Conservation (phyloP, 2,113 vertebrate species). For the Dromas ardeola region DNA sequence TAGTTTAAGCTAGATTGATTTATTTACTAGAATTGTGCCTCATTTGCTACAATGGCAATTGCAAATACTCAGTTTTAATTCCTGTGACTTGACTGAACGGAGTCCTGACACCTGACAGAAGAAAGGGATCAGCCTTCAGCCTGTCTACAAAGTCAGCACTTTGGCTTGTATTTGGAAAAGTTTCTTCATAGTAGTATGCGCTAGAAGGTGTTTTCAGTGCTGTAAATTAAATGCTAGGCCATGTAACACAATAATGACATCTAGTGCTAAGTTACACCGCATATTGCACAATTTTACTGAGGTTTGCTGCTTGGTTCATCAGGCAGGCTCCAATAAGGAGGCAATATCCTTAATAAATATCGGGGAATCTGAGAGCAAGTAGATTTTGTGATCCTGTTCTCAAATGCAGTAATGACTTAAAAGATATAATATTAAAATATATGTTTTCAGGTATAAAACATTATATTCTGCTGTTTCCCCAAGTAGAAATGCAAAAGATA, state of each 20-base stretch:
- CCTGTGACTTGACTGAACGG: background rate
- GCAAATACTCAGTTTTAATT: background rate
- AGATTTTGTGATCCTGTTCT: background rate
- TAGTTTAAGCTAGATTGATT: background rate
- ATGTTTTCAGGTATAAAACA: background rate
- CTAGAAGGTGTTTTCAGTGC: background rate
- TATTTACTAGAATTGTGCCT: conserved; percentile 25
- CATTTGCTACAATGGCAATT: background rate
- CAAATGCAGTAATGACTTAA: background rate
- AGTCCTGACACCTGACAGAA: background rate
- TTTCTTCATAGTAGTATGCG: background rate
- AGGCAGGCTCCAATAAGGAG: background rate
- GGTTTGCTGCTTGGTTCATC: background rate
- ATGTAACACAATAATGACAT: background rate
- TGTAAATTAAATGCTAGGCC: background rate
- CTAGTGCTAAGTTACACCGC: background rate
- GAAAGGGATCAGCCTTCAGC: background rate
- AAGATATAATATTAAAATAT: background rate
- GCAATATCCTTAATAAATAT: background rate
- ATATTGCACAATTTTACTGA: background rate
- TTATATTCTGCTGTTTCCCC: background rate
- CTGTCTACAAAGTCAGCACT: background rate
- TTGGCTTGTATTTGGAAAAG: background rate
- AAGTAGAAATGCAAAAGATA: background rate
- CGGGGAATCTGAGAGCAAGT: background rate